Evolutionary conservation across 1,140 invertebrate species (phyloP).

Genomic region (Aphidius gifuensis): DNA sequence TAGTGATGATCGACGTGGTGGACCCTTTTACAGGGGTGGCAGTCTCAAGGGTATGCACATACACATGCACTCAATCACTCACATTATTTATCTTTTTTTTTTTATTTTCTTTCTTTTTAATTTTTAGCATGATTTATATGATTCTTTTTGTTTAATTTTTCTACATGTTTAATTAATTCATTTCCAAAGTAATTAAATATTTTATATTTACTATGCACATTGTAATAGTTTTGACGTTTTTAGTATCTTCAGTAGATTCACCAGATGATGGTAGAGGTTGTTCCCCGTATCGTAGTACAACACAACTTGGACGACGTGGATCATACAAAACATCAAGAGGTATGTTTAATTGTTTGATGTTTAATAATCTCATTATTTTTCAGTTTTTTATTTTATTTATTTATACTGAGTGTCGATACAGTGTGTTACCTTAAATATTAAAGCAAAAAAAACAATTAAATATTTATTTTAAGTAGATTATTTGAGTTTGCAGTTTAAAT

Average conservation of each 20-base stretch:
- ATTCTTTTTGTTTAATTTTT: neutral
- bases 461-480: neutral
- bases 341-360: conserved; percentile 52
- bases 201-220: neutral
- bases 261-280: conserved; percentile 75
- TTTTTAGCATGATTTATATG: neutral
- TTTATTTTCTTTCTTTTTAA: conserved; percentile 1
- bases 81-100: conserved; percentile 5
- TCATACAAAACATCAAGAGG: conserved; percentile 85
- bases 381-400: conserved; percentile 21
- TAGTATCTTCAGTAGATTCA: conserved; percentile 68
- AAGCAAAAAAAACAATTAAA: neutral
- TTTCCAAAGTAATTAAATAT: too few species aligned
- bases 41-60: conserved; percentile 55
- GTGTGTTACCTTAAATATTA: neutral
- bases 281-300: conserved; percentile 67
- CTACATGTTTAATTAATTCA: too few species aligned
- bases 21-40: conserved; percentile 52
- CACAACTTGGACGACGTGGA: conserved; percentile 70
- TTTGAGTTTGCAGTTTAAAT: neutral
- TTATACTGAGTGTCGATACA: too few species aligned
- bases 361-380: neutral
- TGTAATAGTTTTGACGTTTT: conserved; percentile 46
- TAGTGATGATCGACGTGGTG: conserved; percentile 50
- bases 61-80: conserved; percentile 41